Evolutionary conservation across 2,888 invertebrate species (phyloP), one percentile per base, ranked within the genome.

Genomic region (Campoplex nolae): DNA sequence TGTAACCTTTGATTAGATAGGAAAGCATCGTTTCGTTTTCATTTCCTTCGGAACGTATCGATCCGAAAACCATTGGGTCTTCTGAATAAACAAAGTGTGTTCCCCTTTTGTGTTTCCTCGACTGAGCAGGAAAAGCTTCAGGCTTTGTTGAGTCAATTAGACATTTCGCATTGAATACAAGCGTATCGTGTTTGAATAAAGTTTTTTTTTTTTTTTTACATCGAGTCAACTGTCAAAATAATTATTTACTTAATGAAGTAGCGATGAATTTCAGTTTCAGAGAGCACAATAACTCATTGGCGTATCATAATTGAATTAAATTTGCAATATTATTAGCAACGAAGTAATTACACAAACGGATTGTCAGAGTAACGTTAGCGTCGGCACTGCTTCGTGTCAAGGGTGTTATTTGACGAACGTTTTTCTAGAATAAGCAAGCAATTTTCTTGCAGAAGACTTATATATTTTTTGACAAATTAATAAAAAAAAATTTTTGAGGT

Each of bases 21-120:
- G 62, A 70, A 62, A 76, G 70, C 76, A 62, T 35, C 83, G 58
- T 62, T 83, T 68, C 82, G 56, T 68, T 82, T 75, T 75, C 75
- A 75, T 82, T 82, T 82, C 56, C 82, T 67, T 56, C 42, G 75
- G 51, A 54, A 54, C 38, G 56, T 75, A 82, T 82, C 75, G 74
- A 82, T 75, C 75, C 75, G 48, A 81, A 81, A 73, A 81, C 81
- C 73, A 32, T 74, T 67, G 13, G 65, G 51, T 74, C 62, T 81
- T 68, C 67, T 75, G 82, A 75, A 82, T 75, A 82, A 82, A 82
- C 82, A 75, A 75, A 68, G 45, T 75, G 45, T 75, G 32, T 68
- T 54, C 38, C 42, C 28, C 42, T 35, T 23, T 81, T 75, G 42
- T 56, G 38, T 54, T 75, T 68, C 58, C 75, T 82, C 23, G 56